These are phyloP conservation scores for Hafferia zeledoni DNA, from an alignment of 2,797 vertebrate species.

Conservation along the genomic window DNA sequence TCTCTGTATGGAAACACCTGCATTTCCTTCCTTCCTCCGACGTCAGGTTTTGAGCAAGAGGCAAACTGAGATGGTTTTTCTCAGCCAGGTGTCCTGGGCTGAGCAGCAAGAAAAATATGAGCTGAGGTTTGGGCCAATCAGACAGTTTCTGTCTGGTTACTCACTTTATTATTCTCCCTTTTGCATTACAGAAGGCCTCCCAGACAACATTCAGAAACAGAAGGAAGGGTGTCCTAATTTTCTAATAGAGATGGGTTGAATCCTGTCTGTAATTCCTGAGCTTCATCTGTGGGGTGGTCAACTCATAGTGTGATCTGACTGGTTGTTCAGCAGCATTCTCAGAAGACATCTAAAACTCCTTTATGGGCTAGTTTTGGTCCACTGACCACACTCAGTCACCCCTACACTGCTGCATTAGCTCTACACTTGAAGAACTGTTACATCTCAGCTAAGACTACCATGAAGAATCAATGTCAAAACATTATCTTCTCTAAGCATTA, in stretches of 20 bases:
- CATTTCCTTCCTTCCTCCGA: neutral
- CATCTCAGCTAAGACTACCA: neutral
- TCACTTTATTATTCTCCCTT: neutral
- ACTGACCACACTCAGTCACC: neutral
- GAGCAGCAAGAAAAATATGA: neutral
- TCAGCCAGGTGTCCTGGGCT: neutral
- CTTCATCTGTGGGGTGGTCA: neutral
- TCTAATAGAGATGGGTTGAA: neutral
- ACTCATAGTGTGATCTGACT: neutral
- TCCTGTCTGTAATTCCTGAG: neutral
- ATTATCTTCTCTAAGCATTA: neutral
- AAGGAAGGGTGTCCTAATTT: neutral
- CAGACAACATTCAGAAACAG: neutral
- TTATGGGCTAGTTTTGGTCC: neutral
- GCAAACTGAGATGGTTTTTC: neutral
- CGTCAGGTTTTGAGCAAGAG: neutral
- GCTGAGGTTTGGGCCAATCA: neutral
- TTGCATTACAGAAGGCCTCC: neutral
- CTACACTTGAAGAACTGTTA: neutral
- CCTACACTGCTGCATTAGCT: neutral
- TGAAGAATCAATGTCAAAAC: neutral
- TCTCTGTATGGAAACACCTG: neutral
- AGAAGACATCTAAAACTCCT: neutral
- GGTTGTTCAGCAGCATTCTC: neutral
- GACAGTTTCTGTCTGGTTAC: neutral